phyloP scores from a whole-genome alignment of 2,888 invertebrate species.

The Oscheius onirici region DNA sequence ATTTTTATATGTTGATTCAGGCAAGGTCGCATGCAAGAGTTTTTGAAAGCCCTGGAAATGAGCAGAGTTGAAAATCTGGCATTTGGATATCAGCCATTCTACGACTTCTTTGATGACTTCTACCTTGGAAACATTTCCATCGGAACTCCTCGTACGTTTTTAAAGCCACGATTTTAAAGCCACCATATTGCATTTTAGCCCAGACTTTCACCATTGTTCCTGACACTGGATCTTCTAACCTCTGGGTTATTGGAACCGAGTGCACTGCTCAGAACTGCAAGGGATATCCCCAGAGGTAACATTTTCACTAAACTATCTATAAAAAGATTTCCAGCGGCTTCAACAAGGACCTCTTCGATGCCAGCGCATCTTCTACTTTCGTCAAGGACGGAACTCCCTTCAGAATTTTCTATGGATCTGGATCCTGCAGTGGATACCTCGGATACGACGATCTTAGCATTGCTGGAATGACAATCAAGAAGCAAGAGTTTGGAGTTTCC shows the following conservation, averaged over 20 bases:
- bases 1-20: slow-evolving; percentile 6
- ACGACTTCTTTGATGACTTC: slow-evolving; percentile 64
- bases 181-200: slow-evolving; percentile 18
- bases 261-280: slow-evolving; percentile 61
- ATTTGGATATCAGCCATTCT: slow-evolving; percentile 56
- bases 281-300: slow-evolving; percentile 40
- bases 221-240: slow-evolving; percentile 65
- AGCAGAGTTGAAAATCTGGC: slow-evolving; percentile 37
- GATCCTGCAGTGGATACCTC: slow-evolving; percentile 62
- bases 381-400: slow-evolving; percentile 49
- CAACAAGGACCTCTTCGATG: slow-evolving; percentile 61
- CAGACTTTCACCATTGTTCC: slow-evolving; percentile 60
- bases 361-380: slow-evolving; percentile 58
- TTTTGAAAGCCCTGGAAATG: slow-evolving; percentile 30
- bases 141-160: slow-evolving; percentile 51
- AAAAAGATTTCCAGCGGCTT: slow-evolving; percentile 4
- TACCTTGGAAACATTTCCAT: slow-evolving; percentile 67
- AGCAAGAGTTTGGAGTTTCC: slow-evolving; percentile 61
- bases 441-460: slow-evolving; percentile 55
- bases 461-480: slow-evolving; percentile 54
- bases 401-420: slow-evolving; percentile 65
- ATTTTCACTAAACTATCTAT: not conserved
- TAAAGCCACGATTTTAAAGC: not conserved
- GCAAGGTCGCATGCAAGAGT: slow-evolving; percentile 33
- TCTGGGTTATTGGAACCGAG: slow-evolving; percentile 63